Evolutionary conservation across 1,140 invertebrate species (phyloP).

Genomic region (Meloidogyne chitwoodi): DNA sequence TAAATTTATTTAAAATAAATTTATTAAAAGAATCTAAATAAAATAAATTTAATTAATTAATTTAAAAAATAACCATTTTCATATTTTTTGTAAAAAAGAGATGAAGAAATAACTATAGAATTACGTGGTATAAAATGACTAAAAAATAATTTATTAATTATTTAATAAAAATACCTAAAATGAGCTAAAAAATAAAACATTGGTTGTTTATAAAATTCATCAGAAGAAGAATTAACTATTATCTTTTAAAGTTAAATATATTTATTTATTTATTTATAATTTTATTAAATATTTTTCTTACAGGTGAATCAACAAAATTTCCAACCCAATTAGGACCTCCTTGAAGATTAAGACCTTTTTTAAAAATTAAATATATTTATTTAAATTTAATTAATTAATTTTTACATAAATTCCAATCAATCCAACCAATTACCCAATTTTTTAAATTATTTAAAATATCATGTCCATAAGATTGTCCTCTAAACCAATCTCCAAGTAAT

Average conservation of each 20-base stretch:
- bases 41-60: not conserved
- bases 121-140: conserved; percentile 31
- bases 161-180: conserved; percentile 39
- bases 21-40: not conserved
- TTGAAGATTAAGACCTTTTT: conserved; percentile 2
- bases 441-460: conserved; percentile 66
- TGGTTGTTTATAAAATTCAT: conserved; percentile 80
- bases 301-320: conserved; percentile 73
- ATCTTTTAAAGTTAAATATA: conserved; percentile 61
- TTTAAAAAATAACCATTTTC: conserved; percentile 1
- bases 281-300: not conserved
- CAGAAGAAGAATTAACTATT: conserved; percentile 68
- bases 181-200: conserved; percentile 82
- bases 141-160: not conserved
- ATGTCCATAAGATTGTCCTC: conserved; percentile 27
- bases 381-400: not conserved
- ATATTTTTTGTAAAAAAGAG: not conserved
- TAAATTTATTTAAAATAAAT: conserved; percentile 17
- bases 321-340: conserved; percentile 74
- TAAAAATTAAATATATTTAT: not conserved
- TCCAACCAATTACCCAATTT: conserved; percentile 42
- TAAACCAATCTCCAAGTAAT: conserved; percentile 30
- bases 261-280: too few relatives aligned
- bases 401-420: conserved; percentile 77
- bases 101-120: conserved; percentile 21